A percentile compares a stretch with the other conserved stretches of the same genome.
Conservation (phyloP, 37 sponge, comb jelly and placozoan species). For the Spongia lamella region DNA sequence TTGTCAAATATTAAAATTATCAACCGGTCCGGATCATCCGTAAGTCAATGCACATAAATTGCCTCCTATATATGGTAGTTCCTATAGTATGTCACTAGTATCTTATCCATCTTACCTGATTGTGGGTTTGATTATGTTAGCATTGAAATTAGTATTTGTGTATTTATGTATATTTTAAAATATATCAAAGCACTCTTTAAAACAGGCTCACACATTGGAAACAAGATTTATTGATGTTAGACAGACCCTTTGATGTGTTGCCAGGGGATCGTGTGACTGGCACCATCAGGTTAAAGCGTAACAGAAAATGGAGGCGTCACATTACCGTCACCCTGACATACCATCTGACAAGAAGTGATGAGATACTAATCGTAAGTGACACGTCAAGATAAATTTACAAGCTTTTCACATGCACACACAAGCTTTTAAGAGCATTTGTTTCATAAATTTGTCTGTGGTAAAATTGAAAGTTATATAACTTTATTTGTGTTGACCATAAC, state of each 20-base stretch:
- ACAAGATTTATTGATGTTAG: slow-evolving; percentile 62
- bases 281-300: slow-evolving; percentile 29
- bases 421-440: too few species aligned
- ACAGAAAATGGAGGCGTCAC: slow-evolving; percentile 62
- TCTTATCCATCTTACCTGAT: too few species aligned
- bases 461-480: too few species aligned
- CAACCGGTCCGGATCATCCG: slow-evolving; percentile 43
- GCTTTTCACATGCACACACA: neutral
- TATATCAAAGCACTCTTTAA: neutral
- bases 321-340: slow-evolving; percentile 22
- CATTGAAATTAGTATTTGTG: too few species aligned
- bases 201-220: slow-evolving; percentile 73
- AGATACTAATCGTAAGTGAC: neutral
- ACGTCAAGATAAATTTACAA: neutral
- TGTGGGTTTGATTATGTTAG: too few species aligned
- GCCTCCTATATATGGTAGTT: too few species aligned
- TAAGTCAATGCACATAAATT: slow-evolving; percentile 14
- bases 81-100: too few species aligned
- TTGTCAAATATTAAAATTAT: slow-evolving; percentile 39
- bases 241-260: slow-evolving; percentile 20
- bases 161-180: too few species aligned
- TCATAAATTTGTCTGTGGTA: too few species aligned
- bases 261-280: slow-evolving; percentile 32
- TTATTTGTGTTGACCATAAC: too few species aligned
- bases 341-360: neutral